phyloP scores from a whole-genome alignment of 1,140 invertebrate species.

The Pygmarrhopalites habei region DNA sequence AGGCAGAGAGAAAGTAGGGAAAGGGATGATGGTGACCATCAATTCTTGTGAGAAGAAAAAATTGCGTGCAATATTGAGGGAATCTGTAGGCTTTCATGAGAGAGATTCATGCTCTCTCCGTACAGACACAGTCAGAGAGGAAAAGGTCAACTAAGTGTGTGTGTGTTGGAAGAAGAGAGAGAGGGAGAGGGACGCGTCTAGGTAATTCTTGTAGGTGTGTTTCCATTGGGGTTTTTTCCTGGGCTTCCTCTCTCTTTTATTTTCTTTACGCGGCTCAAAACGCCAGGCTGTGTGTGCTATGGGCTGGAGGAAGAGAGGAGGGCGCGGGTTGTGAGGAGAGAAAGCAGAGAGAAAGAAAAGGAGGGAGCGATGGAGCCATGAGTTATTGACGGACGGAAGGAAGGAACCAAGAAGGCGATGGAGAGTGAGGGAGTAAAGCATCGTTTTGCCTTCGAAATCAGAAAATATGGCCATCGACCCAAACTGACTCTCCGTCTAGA shows the following conservation, averaged over 20 bases:
- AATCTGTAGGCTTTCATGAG: conserved; percentile 10
- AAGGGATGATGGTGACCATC: conserved; percentile 36
- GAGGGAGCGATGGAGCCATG: conserved; percentile 11
- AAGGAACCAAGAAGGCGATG: conserved; percentile 1
- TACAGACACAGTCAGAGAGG: no score
- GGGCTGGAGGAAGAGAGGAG: no score
- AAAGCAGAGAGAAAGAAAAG: neutral
- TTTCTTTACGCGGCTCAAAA: no score
- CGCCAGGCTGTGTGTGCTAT: no score
- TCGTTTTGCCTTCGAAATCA: conserved; percentile 28
- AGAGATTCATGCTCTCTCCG: no score
- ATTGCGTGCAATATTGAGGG: conserved; percentile 26
- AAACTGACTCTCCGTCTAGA: conserved; percentile 18
- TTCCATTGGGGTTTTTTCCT: no score
- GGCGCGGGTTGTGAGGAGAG: neutral
- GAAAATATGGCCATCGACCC: conserved; percentile 34
- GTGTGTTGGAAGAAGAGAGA: no score
- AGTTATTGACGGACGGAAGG: conserved; percentile 12
- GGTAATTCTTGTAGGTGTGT: no score
- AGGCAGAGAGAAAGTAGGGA: neutral
- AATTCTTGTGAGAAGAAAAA: conserved; percentile 27
- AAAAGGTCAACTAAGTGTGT: no score
- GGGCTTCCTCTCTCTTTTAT: no score
- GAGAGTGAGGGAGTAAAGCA: neutral
- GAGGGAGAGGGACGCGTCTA: no score